Conservation (phyloP, 2,888 invertebrate genomes). For the Leistus spinibarbis region DNA sequence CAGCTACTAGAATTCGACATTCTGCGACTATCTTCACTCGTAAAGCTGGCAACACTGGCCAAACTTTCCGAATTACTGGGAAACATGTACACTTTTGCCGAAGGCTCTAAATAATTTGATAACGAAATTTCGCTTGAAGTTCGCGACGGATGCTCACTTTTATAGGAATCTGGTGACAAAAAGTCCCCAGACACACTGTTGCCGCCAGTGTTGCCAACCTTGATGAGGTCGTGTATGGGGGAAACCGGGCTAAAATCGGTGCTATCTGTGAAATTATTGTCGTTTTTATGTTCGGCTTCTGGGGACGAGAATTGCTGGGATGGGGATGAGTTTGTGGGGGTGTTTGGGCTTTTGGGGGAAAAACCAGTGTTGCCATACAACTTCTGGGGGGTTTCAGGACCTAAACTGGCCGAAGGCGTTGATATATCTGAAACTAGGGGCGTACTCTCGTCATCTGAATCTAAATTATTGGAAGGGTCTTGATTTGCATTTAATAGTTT, state of each 20-base stretch:
- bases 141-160: constrained; percentile 28
- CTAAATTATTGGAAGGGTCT: constrained; percentile 46
- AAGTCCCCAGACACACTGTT: background rate
- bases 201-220: background rate
- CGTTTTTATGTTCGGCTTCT: constrained; percentile 32
- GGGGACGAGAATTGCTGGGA: constrained; percentile 45
- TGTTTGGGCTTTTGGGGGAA: constrained; percentile 42
- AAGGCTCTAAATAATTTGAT: constrained; percentile 6
- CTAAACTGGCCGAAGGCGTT: constrained; percentile 45
- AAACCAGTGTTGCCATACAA: constrained; percentile 44
- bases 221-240: background rate
- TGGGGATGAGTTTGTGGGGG: constrained; percentile 44
- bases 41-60: constrained; percentile 49
- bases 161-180: constrained; percentile 4
- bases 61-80: constrained; percentile 41
- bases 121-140: constrained; percentile 10
- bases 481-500: constrained; percentile 54
- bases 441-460: constrained; percentile 72
- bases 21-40: constrained; percentile 44
- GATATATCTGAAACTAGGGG: constrained; percentile 64
- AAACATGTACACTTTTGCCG: background rate
- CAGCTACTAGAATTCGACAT: constrained; percentile 48
- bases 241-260: constrained; percentile 36
- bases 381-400: background rate
- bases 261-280: constrained; percentile 17